A percentile compares a stretch with the other conserved stretches of the same genome.
Evolutionary conservation across 1,140 invertebrate species (phyloP).

Genomic region (Varroa destructor): DNA sequence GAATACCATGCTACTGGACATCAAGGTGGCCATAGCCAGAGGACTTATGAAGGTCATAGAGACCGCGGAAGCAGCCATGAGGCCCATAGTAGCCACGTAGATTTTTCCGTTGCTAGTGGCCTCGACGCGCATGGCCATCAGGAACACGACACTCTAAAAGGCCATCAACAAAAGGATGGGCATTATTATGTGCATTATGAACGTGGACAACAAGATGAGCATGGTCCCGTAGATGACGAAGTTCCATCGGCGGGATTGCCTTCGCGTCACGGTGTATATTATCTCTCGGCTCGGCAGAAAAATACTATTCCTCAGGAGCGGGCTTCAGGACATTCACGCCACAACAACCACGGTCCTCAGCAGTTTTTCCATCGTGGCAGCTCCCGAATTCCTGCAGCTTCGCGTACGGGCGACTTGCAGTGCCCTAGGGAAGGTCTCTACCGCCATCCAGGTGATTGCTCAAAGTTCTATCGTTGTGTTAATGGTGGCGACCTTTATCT

Average conservation of each 20-base stretch:
- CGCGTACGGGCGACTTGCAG: background rate
- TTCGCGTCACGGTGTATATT: too few relatives aligned
- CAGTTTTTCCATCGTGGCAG: constrained; percentile 25
- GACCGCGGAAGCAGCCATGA: background rate
- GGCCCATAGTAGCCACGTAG: background rate
- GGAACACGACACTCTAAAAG: background rate
- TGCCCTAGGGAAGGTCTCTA: constrained; percentile 30
- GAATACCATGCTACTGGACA: too few relatives aligned
- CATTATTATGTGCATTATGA: background rate
- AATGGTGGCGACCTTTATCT: constrained; percentile 46
- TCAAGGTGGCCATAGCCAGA: background rate
- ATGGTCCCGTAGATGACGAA: background rate
- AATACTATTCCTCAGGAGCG: background rate
- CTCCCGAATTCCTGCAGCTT: background rate
- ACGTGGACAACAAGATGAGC: background rate
- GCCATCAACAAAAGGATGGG: background rate
- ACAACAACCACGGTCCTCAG: constrained; percentile 16
- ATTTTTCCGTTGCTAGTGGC: too few relatives aligned
- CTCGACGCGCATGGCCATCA: background rate
- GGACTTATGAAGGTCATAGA: background rate
- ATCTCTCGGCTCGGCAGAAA: background rate
- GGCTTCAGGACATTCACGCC: constrained; percentile 1
- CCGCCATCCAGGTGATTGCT: constrained; percentile 33
- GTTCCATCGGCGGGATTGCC: too few relatives aligned
- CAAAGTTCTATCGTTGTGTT: constrained; percentile 35